Base-by-base conservation (phyloP, 2,888 invertebrate species). In the Tipula helvola region DNA sequence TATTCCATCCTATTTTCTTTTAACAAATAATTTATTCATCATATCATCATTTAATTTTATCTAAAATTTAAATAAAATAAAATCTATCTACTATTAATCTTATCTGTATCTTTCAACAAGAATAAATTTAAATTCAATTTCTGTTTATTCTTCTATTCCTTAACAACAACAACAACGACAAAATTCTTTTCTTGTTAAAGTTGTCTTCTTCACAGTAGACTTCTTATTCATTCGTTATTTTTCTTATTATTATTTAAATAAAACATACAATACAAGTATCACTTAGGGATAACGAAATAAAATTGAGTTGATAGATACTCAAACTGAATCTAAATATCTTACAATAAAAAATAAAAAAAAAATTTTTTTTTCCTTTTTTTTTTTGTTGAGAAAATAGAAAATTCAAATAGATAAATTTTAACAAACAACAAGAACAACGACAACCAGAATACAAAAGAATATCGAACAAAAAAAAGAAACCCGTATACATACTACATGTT, bases 1-100 rank as follows among this genome's bases (percentile, higher is more conserved):
- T 28, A 71, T 28, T 71, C 28, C 28, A 71, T 71, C 71, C 71
- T 71, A 71, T 71, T 71, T 71, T 71, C 28, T 71, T 71, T 71
- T 71, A 28, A 28, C 28, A 71, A 71, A 71, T 71, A 71, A 71
- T 71, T 71, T 71, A 71, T 71, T 71, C 71, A 71, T 71, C 71
- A 71, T 71, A 71, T 71, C 71, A 71, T 71, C 71, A 71, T 71
- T 71, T 71, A 71, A 71, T 71, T 71, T 71, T 71, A 71, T 71
- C 71, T 71, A 28, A 71, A 71, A 71, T 71, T 71, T 71, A 71
- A 71, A 71, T 71, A 28, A 71, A 71, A 71, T 71, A 71, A 71
- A 71, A 71, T 71, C 71, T 71, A 71, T 71, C 28, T 71, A 71
- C 71, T 71, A 71, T 71, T 71, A 71, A 71, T 71, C 71, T 71